Evolutionary conservation across 2,113 vertebrate genomes (phyloP), one percentile per base, ranked within the genome.

Genomic region (Corythornis vintsioides): DNA sequence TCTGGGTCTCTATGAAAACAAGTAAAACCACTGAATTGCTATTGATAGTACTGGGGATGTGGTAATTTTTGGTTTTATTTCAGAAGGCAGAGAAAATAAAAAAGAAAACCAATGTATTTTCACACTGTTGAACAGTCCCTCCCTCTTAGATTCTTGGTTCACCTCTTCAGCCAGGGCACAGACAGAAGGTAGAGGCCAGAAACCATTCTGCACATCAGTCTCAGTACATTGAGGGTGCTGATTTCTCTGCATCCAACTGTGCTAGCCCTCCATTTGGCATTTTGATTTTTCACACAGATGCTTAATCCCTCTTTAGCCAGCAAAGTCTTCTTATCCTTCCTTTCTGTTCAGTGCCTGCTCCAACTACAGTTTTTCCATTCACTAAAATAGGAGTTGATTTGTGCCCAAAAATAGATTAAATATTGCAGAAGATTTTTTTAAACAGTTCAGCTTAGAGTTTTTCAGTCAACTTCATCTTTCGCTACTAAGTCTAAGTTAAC

Each of bases 31-130:
- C 8, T 66, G 18, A 2, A 2, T 43, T 78, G 15, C 17, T 43
- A 6, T 33, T 65, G 16, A 56, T 9, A 48, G 9, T 33, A 31
- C 8, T 53, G 60, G 7, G 22, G 5, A n/a, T 50, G 2, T 28
- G 17, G 45, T 18, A 33, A 15, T 26, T 57, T 94, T 57, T 66
- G 3, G 0, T 40, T 88, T 79, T 5, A 25, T 48, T 80, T 83
- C 48, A 66, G 29, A 50, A 3, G 7, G 12, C 1, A 8, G 7
- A 8, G 18, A 35, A 63, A 52, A 61, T 52, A 48, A 57, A 7
- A 3, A 56, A 70, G 64, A 14, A 1, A 0, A 52, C 11, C 8
- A 5, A 14, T 15, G 15, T 31, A 45, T 9, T 26, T 18, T 33
- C 4, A 6, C 59, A 26, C 29, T 73, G 52, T 43, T 70, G 13